Percentiles rank a stretch among this genome's conserved stretches.
Conservation (phyloP, 1,140 invertebrate species). For the Trichoplusia ni region DNA sequence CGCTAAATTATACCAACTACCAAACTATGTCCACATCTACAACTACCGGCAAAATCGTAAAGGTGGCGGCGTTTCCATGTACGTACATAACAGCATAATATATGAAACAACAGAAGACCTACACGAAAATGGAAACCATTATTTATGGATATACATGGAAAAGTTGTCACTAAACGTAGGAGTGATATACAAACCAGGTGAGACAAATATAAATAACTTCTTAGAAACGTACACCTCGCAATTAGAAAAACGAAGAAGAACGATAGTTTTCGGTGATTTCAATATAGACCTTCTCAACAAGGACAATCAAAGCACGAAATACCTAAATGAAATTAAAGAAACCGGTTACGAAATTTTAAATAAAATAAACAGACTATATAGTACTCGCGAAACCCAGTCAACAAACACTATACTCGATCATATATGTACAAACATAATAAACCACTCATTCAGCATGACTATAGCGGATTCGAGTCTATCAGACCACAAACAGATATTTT, state of each 20-base stretch:
- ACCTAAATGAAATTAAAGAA: constrained; percentile 33
- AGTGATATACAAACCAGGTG: constrained; percentile 42
- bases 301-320: constrained; percentile 11
- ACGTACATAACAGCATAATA: background rate
- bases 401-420: constrained; percentile 43
- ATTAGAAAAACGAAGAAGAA: constrained; percentile 32
- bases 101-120: background rate
- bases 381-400: constrained; percentile 33
- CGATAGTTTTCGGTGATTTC: too few relatives aligned
- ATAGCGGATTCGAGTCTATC: constrained; percentile 42
- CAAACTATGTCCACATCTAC: constrained; percentile 39
- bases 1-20: constrained; percentile 29
- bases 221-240: constrained; percentile 34
- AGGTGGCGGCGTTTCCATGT: background rate
- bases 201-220: constrained; percentile 34
- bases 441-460: constrained; percentile 24
- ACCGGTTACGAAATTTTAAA: constrained; percentile 41
- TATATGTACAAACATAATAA: constrained; percentile 36
- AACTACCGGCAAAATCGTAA: constrained; percentile 32
- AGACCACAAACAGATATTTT: constrained; percentile 41
- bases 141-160: constrained; percentile 44
- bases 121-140: constrained; percentile 35
- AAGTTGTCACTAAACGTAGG: constrained; percentile 42
- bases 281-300: constrained; percentile 36
- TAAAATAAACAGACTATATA: constrained; percentile 35